A percentile compares a stretch with the other conserved stretches of the same genome.
Conservation (phyloP, 1,140 invertebrate genomes). For the Geopemphigus sp. region DNA sequence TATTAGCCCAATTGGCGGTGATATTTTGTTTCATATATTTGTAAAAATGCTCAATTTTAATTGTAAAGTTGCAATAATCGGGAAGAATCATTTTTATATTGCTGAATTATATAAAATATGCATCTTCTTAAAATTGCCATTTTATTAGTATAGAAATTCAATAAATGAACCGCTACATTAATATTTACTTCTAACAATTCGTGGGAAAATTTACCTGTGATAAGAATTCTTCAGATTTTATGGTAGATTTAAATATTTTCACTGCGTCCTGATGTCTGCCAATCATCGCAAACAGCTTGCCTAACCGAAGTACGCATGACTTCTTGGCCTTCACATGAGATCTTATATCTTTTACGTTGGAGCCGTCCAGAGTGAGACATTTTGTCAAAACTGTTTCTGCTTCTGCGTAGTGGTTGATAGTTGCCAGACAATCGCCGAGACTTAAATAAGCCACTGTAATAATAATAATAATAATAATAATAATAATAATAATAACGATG, state of each 20-base stretch:
- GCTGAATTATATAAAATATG: no score
- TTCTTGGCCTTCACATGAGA: conserved; percentile 87
- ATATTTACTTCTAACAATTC: neutral
- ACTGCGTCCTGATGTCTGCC: conserved; percentile 80
- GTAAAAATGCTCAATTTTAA: no score
- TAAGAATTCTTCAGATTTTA: conserved; percentile 58
- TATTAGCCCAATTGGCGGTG: no score
- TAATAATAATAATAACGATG: conserved; percentile 53
- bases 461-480: conserved; percentile 51
- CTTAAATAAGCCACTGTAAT: conserved; percentile 91
- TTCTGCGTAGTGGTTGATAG: conserved; percentile 75
- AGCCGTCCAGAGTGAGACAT: conserved; percentile 80
- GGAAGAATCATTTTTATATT: no score
- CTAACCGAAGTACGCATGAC: conserved; percentile 86
- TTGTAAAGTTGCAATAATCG: no score
- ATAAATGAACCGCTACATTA: no score
- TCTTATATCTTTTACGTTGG: conserved; percentile 80
- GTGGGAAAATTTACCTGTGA: conserved; percentile 18
- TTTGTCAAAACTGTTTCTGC: conserved; percentile 78
- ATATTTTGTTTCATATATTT: no score
- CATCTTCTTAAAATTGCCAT: no score
- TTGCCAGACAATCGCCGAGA: conserved; percentile 80
- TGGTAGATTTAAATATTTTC: conserved; percentile 80
- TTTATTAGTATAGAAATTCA: no score
- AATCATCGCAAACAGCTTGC: conserved; percentile 82